Evolutionary conservation across 2,797 vertebrate species (phyloP).

Genomic region (Microctenopoma lineatum): DNA sequence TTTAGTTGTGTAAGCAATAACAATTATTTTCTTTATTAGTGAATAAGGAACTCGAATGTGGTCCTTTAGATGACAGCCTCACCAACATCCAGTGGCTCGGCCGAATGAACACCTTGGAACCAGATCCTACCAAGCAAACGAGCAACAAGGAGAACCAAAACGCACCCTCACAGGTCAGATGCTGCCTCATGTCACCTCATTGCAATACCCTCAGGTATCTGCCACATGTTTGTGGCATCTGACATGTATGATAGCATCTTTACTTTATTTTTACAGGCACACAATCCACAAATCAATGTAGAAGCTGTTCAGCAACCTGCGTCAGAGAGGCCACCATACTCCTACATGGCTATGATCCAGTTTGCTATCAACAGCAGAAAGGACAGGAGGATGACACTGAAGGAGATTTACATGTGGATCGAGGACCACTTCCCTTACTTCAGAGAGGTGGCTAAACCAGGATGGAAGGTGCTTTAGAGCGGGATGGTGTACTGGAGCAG

Average conservation of each 20-base stretch:
- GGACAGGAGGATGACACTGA: conserved; percentile 92
- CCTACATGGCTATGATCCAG: conserved; percentile 99
- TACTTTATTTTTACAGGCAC: conserved; percentile 23
- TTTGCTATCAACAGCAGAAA: conserved; percentile 96
- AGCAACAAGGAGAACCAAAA: conserved; percentile 84
- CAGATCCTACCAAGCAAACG: conserved; percentile 71
- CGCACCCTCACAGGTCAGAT: conserved; percentile 57
- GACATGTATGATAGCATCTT: too few relatives aligned
- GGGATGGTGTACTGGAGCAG: fast-evolving
- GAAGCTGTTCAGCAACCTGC: conserved; percentile 59
- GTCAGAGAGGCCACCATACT: conserved; percentile 92
- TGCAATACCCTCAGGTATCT: too few relatives aligned
- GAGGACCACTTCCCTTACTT: conserved; percentile 97
- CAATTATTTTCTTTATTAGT: conserved; percentile 44
- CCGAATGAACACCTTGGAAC: conserved; percentile 84
- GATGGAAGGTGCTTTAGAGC: conserved; percentile 90
- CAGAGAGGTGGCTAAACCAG: conserved; percentile 91
- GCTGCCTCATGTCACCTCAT: neutral
- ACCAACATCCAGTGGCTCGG: conserved; percentile 94
- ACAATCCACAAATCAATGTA: neutral
- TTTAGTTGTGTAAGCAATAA: neutral
- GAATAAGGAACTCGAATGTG: conserved; percentile 71
- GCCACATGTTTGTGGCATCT: too few relatives aligned
- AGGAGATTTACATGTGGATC: conserved; percentile 97
- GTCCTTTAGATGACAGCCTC: conserved; percentile 88